Percentiles rank a stretch among this genome's conserved stretches.
These are phyloP conservation scores for Saccostrea cuccullata DNA, from an alignment of 1,140 invertebrate species.

Conservation along the genomic window DNA sequence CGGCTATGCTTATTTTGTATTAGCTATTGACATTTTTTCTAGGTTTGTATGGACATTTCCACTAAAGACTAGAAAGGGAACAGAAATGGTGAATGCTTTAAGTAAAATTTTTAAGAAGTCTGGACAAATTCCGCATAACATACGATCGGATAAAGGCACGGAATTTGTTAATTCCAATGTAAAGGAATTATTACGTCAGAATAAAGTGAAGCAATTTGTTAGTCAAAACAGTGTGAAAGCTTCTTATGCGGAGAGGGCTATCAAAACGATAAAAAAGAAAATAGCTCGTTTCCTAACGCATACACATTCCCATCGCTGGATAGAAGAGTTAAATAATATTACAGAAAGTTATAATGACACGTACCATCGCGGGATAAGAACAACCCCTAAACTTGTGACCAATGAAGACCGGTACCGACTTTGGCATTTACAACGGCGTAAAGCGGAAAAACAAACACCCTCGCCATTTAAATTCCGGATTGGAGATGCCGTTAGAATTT, in stretches of 20 bases:
- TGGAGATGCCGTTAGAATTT: slow-evolving; percentile 24
- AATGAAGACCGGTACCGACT: no score
- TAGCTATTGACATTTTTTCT: slow-evolving; percentile 50
- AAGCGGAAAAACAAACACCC: not conserved
- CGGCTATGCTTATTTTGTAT: slow-evolving; percentile 31
- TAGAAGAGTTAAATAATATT: slow-evolving; percentile 30
- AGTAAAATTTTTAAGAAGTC: not conserved
- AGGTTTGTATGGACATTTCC: slow-evolving; percentile 43
- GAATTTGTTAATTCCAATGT: slow-evolving; percentile 37
- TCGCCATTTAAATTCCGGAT: not conserved
- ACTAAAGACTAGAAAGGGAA: slow-evolving; percentile 40
- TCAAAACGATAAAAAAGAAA: slow-evolving; percentile 37
- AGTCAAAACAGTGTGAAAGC: slow-evolving; percentile 19
- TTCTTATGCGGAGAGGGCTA: slow-evolving; percentile 34
- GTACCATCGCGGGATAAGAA: slow-evolving; percentile 34
- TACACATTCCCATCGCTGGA: slow-evolving; percentile 17
- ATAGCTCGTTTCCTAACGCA: slow-evolving; percentile 26
- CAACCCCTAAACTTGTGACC: no score
- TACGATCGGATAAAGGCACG: slow-evolving; percentile 12
- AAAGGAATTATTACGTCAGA: not conserved
- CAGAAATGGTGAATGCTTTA: slow-evolving; percentile 24
- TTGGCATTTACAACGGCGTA: slow-evolving; percentile 24
- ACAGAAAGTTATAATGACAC: slow-evolving; percentile 42
- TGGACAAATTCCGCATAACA: not conserved
- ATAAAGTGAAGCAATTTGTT: slow-evolving; percentile 42